Evolutionary conservation across 2,888 invertebrate species (phyloP), one percentile per base, ranked within the genome.

Genomic region (Salticus scenicus): DNA sequence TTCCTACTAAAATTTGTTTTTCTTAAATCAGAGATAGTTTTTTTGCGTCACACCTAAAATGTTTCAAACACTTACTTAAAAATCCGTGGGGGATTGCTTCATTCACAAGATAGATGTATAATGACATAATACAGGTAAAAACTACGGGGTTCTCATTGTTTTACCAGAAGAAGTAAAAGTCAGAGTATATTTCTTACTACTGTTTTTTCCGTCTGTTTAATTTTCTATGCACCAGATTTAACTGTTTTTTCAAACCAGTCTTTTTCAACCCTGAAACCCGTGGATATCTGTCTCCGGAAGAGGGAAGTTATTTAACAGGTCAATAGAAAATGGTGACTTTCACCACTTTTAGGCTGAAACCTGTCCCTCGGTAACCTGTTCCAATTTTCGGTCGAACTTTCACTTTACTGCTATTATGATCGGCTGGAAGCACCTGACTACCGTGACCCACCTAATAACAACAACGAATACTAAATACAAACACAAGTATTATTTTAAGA

Each of bases 191-290:
- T 57, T 66, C 42, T 75, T 66, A 66, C 31, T 37, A 63, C 24
- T 41, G 20, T 31, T 42, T 66, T 64, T 51, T 33, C 47, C 42
- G 28, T 20, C n/a, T 57, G 28, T 74, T 64, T 72, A 71, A 17
- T 41, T 76, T 83, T 33, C 51, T 17, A 33, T 42, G 82, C 7
- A 47, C 82, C 77, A 83, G 63, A 76, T 83, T 82, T 69, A n/a
- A 10, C 63, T 37, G 4, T 37, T 37, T 37, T 37, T 37, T 27
- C 33, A 83, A 83, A 83, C 76, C 77, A 37, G 77, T 76, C 66
- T 12, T 64, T 28, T 42, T 64, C 77, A 76, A 83, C 76, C 82
- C 82, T 76, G 82, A 83, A 83, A 83, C 76, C 70, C 57, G 33
- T 66, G 64, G 33, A 71, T 70, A 71, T 71, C 47, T 47, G 66